Base-by-base conservation (phyloP, 2,113 vertebrate species). In the Leptobrachium leishanense region DNA sequence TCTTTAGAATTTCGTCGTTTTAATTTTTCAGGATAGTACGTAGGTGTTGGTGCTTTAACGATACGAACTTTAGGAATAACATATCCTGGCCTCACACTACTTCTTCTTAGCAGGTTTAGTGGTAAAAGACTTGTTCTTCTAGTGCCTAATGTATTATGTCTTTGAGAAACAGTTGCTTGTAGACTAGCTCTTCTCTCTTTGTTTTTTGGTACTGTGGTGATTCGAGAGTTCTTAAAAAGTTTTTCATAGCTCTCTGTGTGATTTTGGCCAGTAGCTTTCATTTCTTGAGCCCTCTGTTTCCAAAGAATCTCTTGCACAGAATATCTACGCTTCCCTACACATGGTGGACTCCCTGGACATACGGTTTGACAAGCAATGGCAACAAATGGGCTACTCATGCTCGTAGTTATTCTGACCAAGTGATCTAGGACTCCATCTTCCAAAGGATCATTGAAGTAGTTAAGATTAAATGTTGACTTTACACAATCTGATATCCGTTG, bases 381-480 rank as follows among this genome's bases (percentile, higher is more conserved):
- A 3, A 99, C 83, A 1, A 95, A 94, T 0, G 95, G 96, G 81
- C 96, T 97, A 84, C 89, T 89, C 70, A 98, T 83, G 40, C 94
- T 91, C 0, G 98, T 98, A 1, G 97, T 99, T 82, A 95, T 86
- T 59, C 88, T 90, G 78, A 99, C 98, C 95, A 99, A 95, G 87
- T 98, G 95, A 84, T 99, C 93, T 0, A 99, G 90, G 2, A 90
- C 95, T 0, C 98, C 97, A 0, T 95, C 92, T 1, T 97, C 95
- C 75, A 93, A 91, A 0, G 92, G 94, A 68, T 95, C 91, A 0
- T 83, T 92, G 83, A 90, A 87, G 0, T 92, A 89, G 4, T 87
- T 91, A 5, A 96, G 89, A 5, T 86, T 84, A 79, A 98, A 84
- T 8, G 89, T 8, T 3, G 90, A 88, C 2, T 93, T 88, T 44